Percentiles rank a stretch among this genome's conserved stretches.
Conservation (phyloP, 2,888 invertebrate genomes). For the Carpatolechia fugitivella region DNA sequence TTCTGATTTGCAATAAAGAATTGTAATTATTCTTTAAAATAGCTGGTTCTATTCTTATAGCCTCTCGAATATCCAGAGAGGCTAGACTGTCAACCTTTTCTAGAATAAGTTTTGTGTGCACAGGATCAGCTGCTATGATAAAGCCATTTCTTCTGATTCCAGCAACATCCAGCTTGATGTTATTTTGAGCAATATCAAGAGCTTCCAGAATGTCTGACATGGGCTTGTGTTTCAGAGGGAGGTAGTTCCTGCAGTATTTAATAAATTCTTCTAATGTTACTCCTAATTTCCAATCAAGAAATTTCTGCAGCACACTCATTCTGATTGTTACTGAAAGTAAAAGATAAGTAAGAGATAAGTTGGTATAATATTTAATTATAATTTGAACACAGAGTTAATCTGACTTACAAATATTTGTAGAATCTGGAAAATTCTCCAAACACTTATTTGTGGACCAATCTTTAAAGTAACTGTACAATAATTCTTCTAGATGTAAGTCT, state of each 20-base stretch:
- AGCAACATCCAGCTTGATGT: slow-evolving; percentile 75
- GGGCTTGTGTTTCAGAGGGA: slow-evolving; percentile 62
- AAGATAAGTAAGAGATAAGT: neutral
- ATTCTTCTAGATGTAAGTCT: slow-evolving; percentile 50
- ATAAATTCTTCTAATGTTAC: slow-evolving; percentile 54
- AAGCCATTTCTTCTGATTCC: slow-evolving; percentile 80
- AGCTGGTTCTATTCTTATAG: slow-evolving; percentile 79
- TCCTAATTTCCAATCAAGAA: slow-evolving; percentile 55
- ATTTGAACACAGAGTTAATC: too few relatives aligned
- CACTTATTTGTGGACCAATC: slow-evolving; percentile 54
- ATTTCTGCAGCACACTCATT: slow-evolving; percentile 58
- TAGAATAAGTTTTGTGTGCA: slow-evolving; percentile 78
- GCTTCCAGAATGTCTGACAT: slow-evolving; percentile 74
- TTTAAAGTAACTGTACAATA: slow-evolving; percentile 44
- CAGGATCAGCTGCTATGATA: slow-evolving; percentile 78
- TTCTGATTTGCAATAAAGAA: slow-evolving; percentile 73
- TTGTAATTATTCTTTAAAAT: slow-evolving; percentile 80
- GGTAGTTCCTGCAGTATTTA: slow-evolving; percentile 59
- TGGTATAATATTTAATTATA: too few relatives aligned
- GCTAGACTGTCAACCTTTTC: slow-evolving; percentile 73
- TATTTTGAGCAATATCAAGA: slow-evolving; percentile 73
- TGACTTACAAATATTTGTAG: slow-evolving; percentile 58
- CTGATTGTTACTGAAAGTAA: slow-evolving; percentile 59
- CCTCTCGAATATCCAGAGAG: slow-evolving; percentile 76
- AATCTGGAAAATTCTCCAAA: slow-evolving; percentile 45